Evolutionary conservation across 2,888 invertebrate genomes (phyloP), one percentile per base, ranked within the genome.

Genomic region (Trissolcus japonicus): DNA sequence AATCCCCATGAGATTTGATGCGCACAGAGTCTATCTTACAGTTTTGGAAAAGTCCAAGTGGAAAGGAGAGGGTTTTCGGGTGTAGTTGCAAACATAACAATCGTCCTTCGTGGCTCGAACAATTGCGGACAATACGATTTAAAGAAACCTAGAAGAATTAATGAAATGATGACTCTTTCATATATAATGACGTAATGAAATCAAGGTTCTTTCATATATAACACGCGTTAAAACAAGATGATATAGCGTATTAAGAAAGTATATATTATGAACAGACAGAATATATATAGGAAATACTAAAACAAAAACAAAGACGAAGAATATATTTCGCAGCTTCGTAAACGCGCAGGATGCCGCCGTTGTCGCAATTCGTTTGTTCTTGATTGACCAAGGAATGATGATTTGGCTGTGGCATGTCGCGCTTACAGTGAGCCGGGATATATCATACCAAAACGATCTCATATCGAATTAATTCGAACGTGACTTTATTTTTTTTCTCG

Each of bases 381-480:
- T 60, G 68, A 72, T 72, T 68, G 65, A 69, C 77, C 66, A 73
- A 66, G 51, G 35, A 66, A 61, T 53, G 73, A 63, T 65, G 35
- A 66, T 50, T 60, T 56, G 66, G 60, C 66, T 55, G 67, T 68
- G 48, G 77, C 68, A 75, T 59, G 80, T 82, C 81, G 83, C 82
- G 81, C 79, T 78, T 80, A 82, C 74, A 72, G 82, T 81, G 82
- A 83, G 85, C 86, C 86, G 87, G 86, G 86, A 86, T 86, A 82
- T 79, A 83, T 86, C 82, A 86, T 87, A 86, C 87, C 87, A 86
- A 86, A 87, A 87, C 86, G 87, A 87, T 87, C 87, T 87, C 87
- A 72, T 72, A 87, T 86, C 84, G 85, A 86, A 86, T 83, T 77
- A 84, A 85, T 85, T 83, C 80, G 86, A 87, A 83, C 82, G 83